Evolutionary conservation across 2,888 invertebrate genomes (phyloP).

Genomic region (Drosophila merina): DNA sequence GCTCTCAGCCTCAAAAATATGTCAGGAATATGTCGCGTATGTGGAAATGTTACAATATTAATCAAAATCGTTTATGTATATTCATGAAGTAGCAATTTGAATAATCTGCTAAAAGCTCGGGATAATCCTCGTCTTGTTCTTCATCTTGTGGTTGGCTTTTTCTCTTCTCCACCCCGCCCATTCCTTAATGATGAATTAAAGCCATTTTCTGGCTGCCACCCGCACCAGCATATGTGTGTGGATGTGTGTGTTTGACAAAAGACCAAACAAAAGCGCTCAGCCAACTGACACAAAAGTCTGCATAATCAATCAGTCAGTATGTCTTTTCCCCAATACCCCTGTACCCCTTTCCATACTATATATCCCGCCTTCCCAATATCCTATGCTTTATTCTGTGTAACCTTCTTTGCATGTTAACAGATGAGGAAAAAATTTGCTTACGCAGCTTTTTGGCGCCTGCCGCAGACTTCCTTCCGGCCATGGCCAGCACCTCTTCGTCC

Average conservation of each 20-base stretch:
- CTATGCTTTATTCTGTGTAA: conserved; percentile 24
- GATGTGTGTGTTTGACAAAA: conserved; percentile 26
- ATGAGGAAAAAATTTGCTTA: conserved; percentile 55
- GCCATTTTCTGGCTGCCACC: conserved; percentile 42
- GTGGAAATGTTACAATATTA: conserved; percentile 11
- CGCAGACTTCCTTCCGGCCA: conserved; percentile 60
- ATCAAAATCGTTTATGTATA: conserved; percentile 45
- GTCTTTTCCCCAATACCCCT: not conserved
- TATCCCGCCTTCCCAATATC: conserved; percentile 11
- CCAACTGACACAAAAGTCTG: conserved; percentile 73
- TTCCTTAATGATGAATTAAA: conserved; percentile 74
- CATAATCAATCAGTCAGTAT: conserved; percentile 72
- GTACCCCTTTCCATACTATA: not conserved
- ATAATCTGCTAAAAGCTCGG: conserved; percentile 41
- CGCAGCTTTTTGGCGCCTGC: conserved; percentile 65
- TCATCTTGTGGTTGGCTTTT: conserved; percentile 21
- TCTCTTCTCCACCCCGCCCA: conserved; percentile 19
- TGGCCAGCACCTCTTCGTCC: not conserved
- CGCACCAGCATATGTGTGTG: not conserved
- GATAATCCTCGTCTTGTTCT: conserved; percentile 20
- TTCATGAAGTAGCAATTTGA: conserved; percentile 47
- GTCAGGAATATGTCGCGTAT: not conserved
- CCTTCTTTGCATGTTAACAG: conserved; percentile 39
- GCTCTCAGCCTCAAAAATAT: not conserved
- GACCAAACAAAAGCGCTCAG: conserved; percentile 58